Evolutionary conservation across 1,140 invertebrate species (phyloP).

Genomic region (Drosophila ercepeae): DNA sequence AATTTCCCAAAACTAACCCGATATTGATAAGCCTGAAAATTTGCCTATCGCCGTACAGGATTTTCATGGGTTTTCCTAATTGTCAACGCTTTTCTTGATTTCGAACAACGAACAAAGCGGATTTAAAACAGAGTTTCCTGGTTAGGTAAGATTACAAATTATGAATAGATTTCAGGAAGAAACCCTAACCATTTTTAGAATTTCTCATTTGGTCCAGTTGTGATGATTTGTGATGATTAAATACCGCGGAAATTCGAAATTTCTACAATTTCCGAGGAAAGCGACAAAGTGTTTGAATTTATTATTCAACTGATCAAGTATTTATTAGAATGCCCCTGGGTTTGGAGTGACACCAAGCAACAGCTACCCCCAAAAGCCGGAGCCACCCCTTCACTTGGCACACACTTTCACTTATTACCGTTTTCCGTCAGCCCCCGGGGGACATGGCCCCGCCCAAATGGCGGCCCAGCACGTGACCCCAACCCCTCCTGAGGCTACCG

Average conservation of each 20-base stretch:
- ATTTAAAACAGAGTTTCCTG: not conserved
- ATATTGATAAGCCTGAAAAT: conserved; percentile 50
- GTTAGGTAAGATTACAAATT: not conserved
- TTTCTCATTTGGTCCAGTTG: not conserved
- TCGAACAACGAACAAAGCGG: conserved; percentile 16
- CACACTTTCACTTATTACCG: conserved; percentile 71
- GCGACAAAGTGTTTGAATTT: conserved; percentile 73
- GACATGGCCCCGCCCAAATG: conserved; percentile 54
- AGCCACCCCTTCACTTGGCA: conserved; percentile 47
- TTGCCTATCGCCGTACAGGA: conserved; percentile 28
- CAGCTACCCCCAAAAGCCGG: not conserved
- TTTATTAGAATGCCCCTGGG: conserved; percentile 62
- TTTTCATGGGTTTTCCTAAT: conserved; percentile 36
- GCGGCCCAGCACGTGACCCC: conserved; percentile 60
- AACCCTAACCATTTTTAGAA: not conserved
- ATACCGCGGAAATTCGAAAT: conserved; percentile 28
- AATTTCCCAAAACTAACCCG: conserved; percentile 36
- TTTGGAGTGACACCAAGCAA: conserved; percentile 55
- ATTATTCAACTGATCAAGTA: conserved; percentile 74
- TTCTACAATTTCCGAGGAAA: conserved; percentile 41
- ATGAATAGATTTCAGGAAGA: not conserved
- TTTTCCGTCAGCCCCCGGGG: conserved; percentile 42
- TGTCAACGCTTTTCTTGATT: conserved; percentile 28
- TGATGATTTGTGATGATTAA: conserved; percentile 30
- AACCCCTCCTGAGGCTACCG: not conserved